Evolutionary conservation across 2,113 vertebrate species (phyloP).

Genomic region (Mormyrus iriodes): DNA sequence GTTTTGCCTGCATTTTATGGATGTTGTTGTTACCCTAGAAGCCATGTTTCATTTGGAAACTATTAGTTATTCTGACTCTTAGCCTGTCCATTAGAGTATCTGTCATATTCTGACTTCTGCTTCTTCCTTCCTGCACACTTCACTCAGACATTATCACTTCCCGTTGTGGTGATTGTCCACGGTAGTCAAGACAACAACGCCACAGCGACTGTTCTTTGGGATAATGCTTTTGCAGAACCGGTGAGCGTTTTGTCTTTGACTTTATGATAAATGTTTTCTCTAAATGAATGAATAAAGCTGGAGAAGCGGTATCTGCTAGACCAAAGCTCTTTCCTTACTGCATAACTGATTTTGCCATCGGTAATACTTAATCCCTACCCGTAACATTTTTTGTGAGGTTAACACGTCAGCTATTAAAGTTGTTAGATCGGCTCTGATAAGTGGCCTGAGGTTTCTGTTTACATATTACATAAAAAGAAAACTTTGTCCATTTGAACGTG

Average conservation of each 20-base stretch:
- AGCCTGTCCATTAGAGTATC: background rate
- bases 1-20: background rate
- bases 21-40: background rate
- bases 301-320: background rate
- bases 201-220: slow-evolving; percentile 89
- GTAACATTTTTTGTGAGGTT: background rate
- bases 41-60: background rate
- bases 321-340: background rate
- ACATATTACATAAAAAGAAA: background rate
- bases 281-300: background rate
- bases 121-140: background rate
- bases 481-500: background rate
- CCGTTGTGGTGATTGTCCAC: slow-evolving; percentile 90
- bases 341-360: background rate
- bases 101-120: background rate
- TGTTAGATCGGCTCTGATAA: background rate
- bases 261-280: background rate
- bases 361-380: background rate
- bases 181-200: slow-evolving; percentile 96
- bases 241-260: slow-evolving; percentile 54
- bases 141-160: slow-evolving; percentile 79
- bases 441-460: slow-evolving; percentile 6
- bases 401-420: background rate
- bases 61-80: background rate
- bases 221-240: slow-evolving; percentile 87